These are phyloP conservation scores for Pyrochroa serraticornis DNA, from an alignment of 2,888 invertebrate species.

Conservation along the genomic window DNA sequence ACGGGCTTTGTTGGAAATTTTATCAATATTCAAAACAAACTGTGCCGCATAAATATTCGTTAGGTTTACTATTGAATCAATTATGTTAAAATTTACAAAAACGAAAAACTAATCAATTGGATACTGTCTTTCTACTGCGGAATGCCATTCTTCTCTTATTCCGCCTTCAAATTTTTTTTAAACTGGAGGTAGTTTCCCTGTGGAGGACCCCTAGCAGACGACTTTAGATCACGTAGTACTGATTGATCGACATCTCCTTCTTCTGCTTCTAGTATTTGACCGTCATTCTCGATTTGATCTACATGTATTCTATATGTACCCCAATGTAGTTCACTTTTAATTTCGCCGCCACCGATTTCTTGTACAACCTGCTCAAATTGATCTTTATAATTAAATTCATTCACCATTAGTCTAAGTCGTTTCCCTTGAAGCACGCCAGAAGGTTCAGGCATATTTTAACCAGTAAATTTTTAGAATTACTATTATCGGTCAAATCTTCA, in stretches of 20 bases:
- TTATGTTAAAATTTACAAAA: constrained; percentile 12
- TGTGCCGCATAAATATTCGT: no score
- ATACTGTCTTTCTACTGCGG: constrained; percentile 11
- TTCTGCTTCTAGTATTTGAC: constrained; percentile 5
- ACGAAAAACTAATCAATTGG: constrained; percentile 10
- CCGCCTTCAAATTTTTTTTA: constrained; percentile 27
- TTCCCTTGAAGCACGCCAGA: constrained; percentile 3
- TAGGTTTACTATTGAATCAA: constrained; percentile 3
- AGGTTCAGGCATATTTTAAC: constrained; percentile 4
- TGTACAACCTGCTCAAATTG: constrained; percentile 9
- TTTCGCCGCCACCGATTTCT: not conserved
- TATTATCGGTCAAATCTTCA: constrained; percentile 3
- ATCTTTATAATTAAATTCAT: constrained; percentile 4
- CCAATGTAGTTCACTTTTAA: not conserved
- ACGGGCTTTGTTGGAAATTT: constrained; percentile 5
- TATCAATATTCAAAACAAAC: no score
- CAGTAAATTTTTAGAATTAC: constrained; percentile 11
- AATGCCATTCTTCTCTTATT: constrained; percentile 20
- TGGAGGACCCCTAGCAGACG: constrained; percentile 23
- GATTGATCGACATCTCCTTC: constrained; percentile 8
- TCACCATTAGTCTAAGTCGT: not conserved
- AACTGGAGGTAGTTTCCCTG: constrained; percentile 25
- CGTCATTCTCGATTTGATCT: constrained; percentile 1
- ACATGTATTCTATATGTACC: no score
- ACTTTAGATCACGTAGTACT: constrained; percentile 16